phyloP scores from a whole-genome alignment of 2,888 invertebrate genomes.

The Luffia ferchaultella region DNA sequence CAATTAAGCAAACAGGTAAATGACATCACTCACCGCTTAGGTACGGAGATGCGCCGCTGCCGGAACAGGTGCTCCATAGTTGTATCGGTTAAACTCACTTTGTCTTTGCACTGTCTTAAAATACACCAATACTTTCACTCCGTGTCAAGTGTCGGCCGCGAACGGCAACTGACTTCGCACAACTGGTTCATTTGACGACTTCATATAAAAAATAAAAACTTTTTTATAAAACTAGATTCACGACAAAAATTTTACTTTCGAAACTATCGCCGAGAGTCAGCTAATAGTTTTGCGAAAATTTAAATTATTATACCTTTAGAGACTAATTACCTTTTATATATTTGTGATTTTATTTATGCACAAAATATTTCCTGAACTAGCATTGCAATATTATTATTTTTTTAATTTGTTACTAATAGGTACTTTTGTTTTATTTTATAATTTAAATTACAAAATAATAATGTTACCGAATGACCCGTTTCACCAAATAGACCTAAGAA shows the following conservation, averaged over 20 bases:
- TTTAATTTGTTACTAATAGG: too few species aligned
- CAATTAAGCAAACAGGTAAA: too few species aligned
- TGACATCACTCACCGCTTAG: slow-evolving; percentile 44
- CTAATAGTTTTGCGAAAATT: background rate
- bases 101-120: background rate
- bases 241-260: background rate
- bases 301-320: too few species aligned
- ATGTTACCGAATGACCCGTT: too few species aligned
- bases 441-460: too few species aligned
- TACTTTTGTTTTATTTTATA: too few species aligned
- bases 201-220: background rate
- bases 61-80: slow-evolving; percentile 63
- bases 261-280: background rate
- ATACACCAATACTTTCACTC: background rate
- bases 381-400: too few species aligned
- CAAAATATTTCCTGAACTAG: too few species aligned
- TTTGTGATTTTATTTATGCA: too few species aligned
- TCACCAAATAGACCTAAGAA: too few species aligned
- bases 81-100: slow-evolving; percentile 19
- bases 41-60: slow-evolving; percentile 54
- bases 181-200: background rate
- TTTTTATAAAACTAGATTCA: background rate
- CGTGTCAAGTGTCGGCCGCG: background rate
- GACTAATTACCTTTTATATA: too few species aligned
- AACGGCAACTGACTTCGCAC: background rate